Evolutionary conservation across 2,888 invertebrate genomes (phyloP).

Genomic region (Mesochorus sp.): DNA sequence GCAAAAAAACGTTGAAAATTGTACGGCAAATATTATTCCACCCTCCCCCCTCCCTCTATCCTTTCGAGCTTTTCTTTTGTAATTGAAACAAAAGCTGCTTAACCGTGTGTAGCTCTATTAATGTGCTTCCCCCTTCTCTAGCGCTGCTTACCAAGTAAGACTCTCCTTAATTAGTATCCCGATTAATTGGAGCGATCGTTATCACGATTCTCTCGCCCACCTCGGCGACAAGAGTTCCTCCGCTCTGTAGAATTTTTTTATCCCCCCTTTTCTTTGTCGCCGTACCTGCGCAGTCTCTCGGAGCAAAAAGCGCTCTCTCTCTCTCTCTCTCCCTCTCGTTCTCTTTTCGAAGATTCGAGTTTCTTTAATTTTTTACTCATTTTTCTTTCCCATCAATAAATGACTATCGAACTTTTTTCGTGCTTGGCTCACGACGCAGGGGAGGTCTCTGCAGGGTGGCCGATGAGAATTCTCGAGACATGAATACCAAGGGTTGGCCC

Average conservation of each 20-base stretch:
- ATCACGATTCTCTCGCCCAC: constrained; percentile 36
- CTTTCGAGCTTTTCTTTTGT: too few relatives aligned
- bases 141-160: too few relatives aligned
- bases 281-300: background rate
- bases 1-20: too few relatives aligned
- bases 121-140: too few relatives aligned
- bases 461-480: constrained; percentile 68
- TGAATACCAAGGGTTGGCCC: constrained; percentile 89
- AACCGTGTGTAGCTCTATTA: too few relatives aligned
- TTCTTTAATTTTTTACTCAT: constrained; percentile 2
- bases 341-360: background rate
- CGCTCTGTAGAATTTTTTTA: constrained; percentile 4
- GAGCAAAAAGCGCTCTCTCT: constrained; percentile 5
- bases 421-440: constrained; percentile 76
- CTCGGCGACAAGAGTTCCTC: constrained; percentile 9
- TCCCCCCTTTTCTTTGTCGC: background rate
- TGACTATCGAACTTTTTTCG: constrained; percentile 77
- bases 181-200: constrained; percentile 63
- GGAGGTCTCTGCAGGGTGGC: constrained; percentile 66
- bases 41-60: too few relatives aligned
- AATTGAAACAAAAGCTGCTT: too few relatives aligned
- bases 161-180: constrained; percentile 57
- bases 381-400: background rate
- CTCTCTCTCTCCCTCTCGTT: too few relatives aligned
- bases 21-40: too few relatives aligned